Base-by-base conservation (phyloP, 2,113 vertebrate genomes). In the Gambusia holbrooki region DNA sequence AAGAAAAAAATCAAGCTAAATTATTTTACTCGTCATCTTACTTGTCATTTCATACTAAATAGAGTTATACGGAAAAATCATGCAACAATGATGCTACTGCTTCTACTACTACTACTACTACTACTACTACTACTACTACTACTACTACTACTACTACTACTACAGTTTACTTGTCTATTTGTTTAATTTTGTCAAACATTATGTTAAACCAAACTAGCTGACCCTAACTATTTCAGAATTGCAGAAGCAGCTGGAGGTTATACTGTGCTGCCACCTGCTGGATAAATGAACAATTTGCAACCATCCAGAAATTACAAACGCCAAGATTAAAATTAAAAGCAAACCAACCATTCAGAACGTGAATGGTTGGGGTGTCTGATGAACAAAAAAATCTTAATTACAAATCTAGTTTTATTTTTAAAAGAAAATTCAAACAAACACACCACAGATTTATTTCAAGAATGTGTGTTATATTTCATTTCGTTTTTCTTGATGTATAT, bases 241-340 rank as follows among this genome's bases (percentile, higher is more conserved):
- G 29, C 0, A 32, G 37, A 17, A 10, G n/a, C 14, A 17, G 13
- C 4, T 6, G 17, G 48, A 61, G 65, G 51, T 77, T 5, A 33
- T 30, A 3, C 63, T 77, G 69, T 80, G 35, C 73, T 45, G 63
- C 83, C 88, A 62, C 62, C 91, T 92, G 64, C 64, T 89, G 92
- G 86, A 79, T 4, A 66, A 25, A n/a, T 6, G 0, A 3, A 0
- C 0, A 29, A 83, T 66, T 81, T n/a, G 74, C 87, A 77, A 19
- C 8, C 5, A 32, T 63, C 6, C 17, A 54, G 8, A 14, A 67
- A 7, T 14, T 32, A 28, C 5, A 63, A 29, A 29, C 3, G 51
- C 7, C 32, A 69, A 68, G 27, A 54, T 27, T 30, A 54, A 32
- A 33, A 5, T 22, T 19, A n/a, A 1, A 37, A n/a, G 30, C 19